Evolutionary conservation across 2,113 vertebrate species (phyloP), one percentile per base, ranked within the genome.

Genomic region (Psittacula cyanocephala): DNA sequence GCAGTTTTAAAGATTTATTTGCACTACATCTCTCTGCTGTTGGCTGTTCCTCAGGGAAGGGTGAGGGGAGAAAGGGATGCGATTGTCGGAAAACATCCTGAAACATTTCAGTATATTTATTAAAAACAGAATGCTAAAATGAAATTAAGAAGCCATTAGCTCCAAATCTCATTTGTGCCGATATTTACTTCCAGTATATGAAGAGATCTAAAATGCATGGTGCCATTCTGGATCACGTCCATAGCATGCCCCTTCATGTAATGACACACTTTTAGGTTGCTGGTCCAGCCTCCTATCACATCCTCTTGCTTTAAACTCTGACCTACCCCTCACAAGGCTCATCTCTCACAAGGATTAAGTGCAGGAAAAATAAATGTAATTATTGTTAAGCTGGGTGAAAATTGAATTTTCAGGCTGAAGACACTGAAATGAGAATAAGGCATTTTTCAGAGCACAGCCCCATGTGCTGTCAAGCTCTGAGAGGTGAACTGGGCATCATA

Each of bases 51-150:
- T 74, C 1, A 0, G 86, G 86, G 77, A 86, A 37, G 33, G 53
- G 27, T 1, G 14, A n/a, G 24, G 12, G 4, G 44, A 35, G 81
- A 81, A 50, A 53, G 53, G 53, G 64, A 10, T 39, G 16, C 0
- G 1, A 44, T 23, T 23, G 76, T 39, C 62, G 71, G 57, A 52
- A 86, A 88, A 83, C 76, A 90, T 41, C 86, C 76, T 53, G 86
- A 47, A 62, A 79, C 49, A 52, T 89, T 67, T 57, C 88, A 41
- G 60, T 12, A 37, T 41, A 90, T 90, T 95, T 88, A 95, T 88
- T 94, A 95, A 78, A 77, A 70, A 47, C 2, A 0, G 65, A 88
- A 60, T 9, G 60, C 47, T 81, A 87, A 3, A 46, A 46, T 53
- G 80, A 90, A 84, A 93, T 93, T 88, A 92, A 74, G 76, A 50